These are phyloP conservation scores for Aphis gossypii DNA, from an alignment of 1,140 invertebrate genomes.

Conservation along the genomic window DNA sequence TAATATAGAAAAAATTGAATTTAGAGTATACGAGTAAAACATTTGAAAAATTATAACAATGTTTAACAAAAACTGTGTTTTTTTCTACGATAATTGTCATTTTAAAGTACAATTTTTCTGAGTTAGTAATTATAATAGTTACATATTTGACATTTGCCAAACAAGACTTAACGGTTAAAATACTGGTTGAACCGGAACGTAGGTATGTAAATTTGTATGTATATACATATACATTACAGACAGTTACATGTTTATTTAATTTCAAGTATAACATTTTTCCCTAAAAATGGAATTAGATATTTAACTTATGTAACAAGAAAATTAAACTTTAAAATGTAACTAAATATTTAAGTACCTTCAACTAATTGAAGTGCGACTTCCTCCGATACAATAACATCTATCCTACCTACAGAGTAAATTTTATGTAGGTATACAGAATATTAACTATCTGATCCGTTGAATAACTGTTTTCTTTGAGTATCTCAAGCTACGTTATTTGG, in stretches of 20 bases:
- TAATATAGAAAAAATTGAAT: background rate
- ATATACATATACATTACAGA: too few relatives aligned
- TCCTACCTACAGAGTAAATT: background rate
- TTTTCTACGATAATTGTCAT: background rate
- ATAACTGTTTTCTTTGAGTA: background rate
- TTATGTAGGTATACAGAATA: background rate
- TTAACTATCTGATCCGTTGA: background rate
- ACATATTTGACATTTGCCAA: background rate
- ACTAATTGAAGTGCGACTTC: background rate
- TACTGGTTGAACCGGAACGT: constrained; percentile 30
- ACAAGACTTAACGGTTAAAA: constrained; percentile 1
- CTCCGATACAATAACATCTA: background rate
- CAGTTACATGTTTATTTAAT: background rate
- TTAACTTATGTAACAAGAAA: background rate
- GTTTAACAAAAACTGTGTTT: background rate
- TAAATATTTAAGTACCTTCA: background rate
- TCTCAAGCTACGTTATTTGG: background rate
- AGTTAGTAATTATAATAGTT: background rate
- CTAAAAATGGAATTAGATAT: background rate
- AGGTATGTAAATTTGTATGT: background rate
- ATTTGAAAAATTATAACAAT: background rate
- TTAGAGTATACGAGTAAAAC: background rate
- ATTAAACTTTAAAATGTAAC: background rate
- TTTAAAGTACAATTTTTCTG: background rate
- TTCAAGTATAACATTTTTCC: background rate